These are phyloP conservation scores for Tonatia bakeri DNA, from an alignment of 2,113 vertebrate genomes.

Conservation along the genomic window DNA sequence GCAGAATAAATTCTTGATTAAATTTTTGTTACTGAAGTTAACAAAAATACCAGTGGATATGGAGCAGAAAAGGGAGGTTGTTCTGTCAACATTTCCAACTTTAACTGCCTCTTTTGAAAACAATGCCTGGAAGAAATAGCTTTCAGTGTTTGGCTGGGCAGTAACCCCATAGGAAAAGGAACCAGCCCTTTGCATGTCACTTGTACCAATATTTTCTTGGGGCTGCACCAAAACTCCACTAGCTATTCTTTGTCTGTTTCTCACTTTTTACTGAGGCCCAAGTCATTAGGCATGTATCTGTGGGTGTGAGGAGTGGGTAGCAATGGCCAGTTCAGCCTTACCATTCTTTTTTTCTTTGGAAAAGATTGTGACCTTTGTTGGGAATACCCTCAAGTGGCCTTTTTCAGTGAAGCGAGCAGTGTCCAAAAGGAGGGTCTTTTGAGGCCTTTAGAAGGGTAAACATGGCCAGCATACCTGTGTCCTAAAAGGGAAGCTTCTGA, in stretches of 20 bases:
- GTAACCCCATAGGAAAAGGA: fast-evolving
- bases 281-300: fast-evolving
- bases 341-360: background rate
- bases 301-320: too few species aligned
- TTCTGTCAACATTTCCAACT: background rate
- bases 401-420: background rate
- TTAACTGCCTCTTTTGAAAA: background rate
- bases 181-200: background rate
- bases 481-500: background rate
- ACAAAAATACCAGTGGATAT: too few species aligned
- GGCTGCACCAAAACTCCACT: background rate
- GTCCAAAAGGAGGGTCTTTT: background rate
- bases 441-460: background rate
- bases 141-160: background rate
- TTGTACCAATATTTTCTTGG: background rate
- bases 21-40: background rate
- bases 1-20: background rate
- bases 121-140: background rate
- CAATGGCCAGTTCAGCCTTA: background rate
- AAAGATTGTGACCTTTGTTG: background rate
- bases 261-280: background rate
- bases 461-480: background rate
- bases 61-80: background rate
- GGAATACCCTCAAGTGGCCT: background rate
- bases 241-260: background rate